phyloP scores from a whole-genome alignment of 2,113 vertebrate species.

The Ctenomys sociabilis region DNA sequence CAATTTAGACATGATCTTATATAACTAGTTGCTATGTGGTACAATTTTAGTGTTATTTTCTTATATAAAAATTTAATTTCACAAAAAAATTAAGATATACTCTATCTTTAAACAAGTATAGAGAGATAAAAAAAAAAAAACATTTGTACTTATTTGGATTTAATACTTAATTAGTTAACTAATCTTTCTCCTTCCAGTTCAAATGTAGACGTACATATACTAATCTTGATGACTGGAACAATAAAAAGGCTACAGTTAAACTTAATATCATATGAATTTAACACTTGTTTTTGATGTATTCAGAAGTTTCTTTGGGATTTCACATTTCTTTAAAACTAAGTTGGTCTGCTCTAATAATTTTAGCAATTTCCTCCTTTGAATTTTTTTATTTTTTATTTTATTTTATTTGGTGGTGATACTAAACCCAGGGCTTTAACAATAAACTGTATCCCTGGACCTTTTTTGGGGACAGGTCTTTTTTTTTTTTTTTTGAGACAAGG shows the following conservation, averaged over 20 bases:
- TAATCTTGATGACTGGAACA: slow-evolving; percentile 30
- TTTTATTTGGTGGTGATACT: background rate
- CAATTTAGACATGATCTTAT: slow-evolving; percentile 7
- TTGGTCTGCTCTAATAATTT: background rate
- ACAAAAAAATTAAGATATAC: slow-evolving; percentile 59
- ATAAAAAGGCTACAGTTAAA: slow-evolving; percentile 25
- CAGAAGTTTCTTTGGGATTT: slow-evolving; percentile 36
- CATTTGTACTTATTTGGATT: slow-evolving; percentile 22
- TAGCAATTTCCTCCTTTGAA: slow-evolving; percentile 41
- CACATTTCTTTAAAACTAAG: background rate
- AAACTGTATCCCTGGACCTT: background rate
- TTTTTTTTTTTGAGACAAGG: background rate
- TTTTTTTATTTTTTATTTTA: background rate
- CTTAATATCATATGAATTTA: slow-evolving; percentile 46
- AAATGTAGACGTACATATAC: slow-evolving; percentile 17
- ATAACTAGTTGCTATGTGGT: slow-evolving; percentile 18
- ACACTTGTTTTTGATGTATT: background rate
- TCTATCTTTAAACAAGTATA: slow-evolving; percentile 28
- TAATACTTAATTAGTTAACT: slow-evolving; percentile 8
- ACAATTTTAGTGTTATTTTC: background rate
- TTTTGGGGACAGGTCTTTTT: too few species aligned
- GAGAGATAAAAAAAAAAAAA: slow-evolving; percentile 57
- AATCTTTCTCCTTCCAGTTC: slow-evolving; percentile 26
- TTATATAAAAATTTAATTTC: slow-evolving; percentile 58
- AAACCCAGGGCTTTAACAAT: background rate